Conservation (phyloP, 92 coral and sea anemone species). For the Desmophyllum pertusum region DNA sequence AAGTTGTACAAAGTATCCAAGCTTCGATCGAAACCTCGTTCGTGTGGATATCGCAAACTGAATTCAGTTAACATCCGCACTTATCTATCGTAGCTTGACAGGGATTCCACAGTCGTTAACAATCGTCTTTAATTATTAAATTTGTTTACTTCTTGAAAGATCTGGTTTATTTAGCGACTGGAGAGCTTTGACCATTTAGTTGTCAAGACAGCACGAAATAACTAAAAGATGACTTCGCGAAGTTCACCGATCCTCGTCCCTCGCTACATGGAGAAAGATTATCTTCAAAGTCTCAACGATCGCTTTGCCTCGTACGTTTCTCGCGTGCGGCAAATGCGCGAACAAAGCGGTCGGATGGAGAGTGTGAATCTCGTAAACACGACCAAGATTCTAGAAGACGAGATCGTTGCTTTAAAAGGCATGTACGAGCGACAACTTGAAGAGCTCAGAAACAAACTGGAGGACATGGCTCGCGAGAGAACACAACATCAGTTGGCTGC, state of each 20-base stretch:
- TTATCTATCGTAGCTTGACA: slow-evolving; percentile 3
- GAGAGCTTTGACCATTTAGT: slow-evolving; percentile 21
- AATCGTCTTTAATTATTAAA: slow-evolving; percentile 57
- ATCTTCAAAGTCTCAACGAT: slow-evolving; percentile 88
- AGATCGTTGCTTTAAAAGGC: slow-evolving; percentile 80
- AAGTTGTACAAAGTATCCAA: not conserved
- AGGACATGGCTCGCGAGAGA: slow-evolving; percentile 86
- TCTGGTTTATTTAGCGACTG: slow-evolving; percentile 42
- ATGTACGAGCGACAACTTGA: slow-evolving; percentile 95
- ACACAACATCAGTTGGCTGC: slow-evolving; percentile 92
- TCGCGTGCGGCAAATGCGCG: slow-evolving; percentile 97
- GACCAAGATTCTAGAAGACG: slow-evolving; percentile 93
- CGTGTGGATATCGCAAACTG: not conserved
- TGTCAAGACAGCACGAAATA: slow-evolving; percentile 32
- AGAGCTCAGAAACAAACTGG: slow-evolving; percentile 83
- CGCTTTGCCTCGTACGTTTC: slow-evolving; percentile 94
- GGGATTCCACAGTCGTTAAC: slow-evolving; percentile 60
- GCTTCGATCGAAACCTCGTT: not conserved
- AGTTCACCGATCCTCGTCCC: slow-evolving; percentile 75
- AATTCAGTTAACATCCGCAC: not conserved
- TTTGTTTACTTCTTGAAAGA: slow-evolving; percentile 39
- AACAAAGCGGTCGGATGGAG: slow-evolving; percentile 92
- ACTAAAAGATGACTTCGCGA: slow-evolving; percentile 58
- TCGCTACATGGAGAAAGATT: slow-evolving; percentile 82
- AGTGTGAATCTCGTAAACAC: slow-evolving; percentile 86